Percentiles rank a stretch among this genome's conserved stretches.
Conservation (phyloP, 2,888 invertebrate genomes). For the Meliscaeva auricollis region DNA sequence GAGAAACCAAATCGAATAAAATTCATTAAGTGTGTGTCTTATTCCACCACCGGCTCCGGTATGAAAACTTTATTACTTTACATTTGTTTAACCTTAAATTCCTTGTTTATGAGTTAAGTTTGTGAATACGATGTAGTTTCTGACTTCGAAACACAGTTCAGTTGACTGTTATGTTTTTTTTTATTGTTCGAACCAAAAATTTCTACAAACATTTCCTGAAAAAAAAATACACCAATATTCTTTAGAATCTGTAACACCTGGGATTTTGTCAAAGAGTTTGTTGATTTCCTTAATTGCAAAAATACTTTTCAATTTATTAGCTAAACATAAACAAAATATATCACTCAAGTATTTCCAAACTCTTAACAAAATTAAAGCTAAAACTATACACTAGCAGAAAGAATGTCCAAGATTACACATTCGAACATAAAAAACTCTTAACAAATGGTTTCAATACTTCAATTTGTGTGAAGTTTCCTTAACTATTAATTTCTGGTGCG, state of each 20-base stretch:
- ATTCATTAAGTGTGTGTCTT: too few relatives aligned
- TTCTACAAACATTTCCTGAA: too few relatives aligned
- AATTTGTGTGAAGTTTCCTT: conserved; percentile 57
- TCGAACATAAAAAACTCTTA: conserved; percentile 37
- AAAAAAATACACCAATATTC: background rate
- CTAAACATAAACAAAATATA: background rate
- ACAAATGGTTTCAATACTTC: conserved; percentile 62
- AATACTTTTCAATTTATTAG: background rate
- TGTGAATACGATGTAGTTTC: too few relatives aligned
- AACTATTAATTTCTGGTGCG: conserved; percentile 18
- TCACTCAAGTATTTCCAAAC: conserved; percentile 29
- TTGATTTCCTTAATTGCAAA: background rate
- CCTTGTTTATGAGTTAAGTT: too few relatives aligned
- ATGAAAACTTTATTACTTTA: too few relatives aligned
- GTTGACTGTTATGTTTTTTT: too few relatives aligned
- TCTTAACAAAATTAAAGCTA: conserved; percentile 7
- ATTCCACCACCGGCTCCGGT: too few relatives aligned
- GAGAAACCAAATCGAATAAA: too few relatives aligned
- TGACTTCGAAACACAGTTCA: too few relatives aligned
- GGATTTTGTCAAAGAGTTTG: background rate
- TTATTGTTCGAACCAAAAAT: too few relatives aligned
- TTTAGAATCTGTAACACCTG: background rate
- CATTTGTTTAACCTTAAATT: too few relatives aligned
- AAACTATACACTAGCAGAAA: conserved; percentile 9
- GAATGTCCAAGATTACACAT: conserved; percentile 47